These are phyloP conservation scores for Abramis brama DNA, from an alignment of 2,113 vertebrate genomes.

Conservation along the genomic window DNA sequence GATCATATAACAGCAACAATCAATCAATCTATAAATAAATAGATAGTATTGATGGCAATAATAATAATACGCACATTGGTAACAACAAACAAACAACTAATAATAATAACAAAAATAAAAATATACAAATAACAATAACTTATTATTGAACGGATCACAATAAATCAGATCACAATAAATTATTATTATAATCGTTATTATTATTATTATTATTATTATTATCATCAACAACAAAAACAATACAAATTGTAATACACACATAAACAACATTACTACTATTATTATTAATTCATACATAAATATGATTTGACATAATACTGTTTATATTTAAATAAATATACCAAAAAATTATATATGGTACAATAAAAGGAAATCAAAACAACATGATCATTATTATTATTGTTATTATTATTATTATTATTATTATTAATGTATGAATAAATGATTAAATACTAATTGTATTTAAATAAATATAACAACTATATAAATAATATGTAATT, in stretches of 20 bases:
- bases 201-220: background rate
- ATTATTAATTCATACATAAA: background rate
- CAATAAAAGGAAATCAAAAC: background rate
- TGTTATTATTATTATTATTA: background rate
- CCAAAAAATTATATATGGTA: background rate
- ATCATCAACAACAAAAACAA: background rate
- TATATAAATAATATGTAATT: background rate
- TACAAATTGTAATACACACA: background rate
- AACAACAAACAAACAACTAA: background rate
- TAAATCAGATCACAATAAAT: background rate
- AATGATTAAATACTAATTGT: background rate
- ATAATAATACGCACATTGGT: background rate
- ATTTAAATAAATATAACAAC: background rate
- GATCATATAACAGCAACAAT: background rate
- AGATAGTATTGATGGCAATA: background rate
- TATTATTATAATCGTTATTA: background rate
- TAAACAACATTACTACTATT: background rate
- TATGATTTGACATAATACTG: no score
- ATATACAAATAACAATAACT: background rate
- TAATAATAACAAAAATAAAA: background rate
- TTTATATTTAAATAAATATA: background rate
- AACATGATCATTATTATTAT: no score
- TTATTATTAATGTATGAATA: background rate
- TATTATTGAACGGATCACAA: no score
- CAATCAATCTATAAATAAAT: background rate